Conservation (phyloP, 2,797 vertebrate genomes). For the Erpetoichthys calabaricus region DNA sequence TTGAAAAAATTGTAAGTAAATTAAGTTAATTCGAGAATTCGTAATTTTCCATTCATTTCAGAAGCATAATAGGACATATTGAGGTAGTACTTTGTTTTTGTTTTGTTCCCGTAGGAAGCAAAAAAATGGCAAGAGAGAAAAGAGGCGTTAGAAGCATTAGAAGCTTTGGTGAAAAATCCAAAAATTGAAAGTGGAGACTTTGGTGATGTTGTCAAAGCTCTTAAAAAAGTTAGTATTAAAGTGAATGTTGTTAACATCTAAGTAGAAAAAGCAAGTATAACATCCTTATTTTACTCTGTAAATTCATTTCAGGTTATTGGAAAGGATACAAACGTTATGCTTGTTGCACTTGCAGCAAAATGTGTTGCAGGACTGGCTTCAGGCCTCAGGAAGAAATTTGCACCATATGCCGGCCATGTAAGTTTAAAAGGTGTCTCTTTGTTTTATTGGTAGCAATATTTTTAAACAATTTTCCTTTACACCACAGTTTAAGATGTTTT, state of each 20-base stretch:
- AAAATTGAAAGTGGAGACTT: constrained; percentile 89
- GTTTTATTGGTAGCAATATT: no score
- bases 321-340: constrained; percentile 94
- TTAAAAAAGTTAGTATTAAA: constrained; percentile 72
- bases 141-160: constrained; percentile 82
- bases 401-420: constrained; percentile 84
- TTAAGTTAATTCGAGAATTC: constrained; percentile 4
- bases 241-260: not conserved
- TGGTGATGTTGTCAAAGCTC: constrained; percentile 78
- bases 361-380: constrained; percentile 75
- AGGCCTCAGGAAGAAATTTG: constrained; percentile 94
- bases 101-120: constrained; percentile 60
- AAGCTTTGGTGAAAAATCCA: constrained; percentile 75
- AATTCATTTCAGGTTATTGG: constrained; percentile 68
- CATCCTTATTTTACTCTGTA: constrained; percentile 9
- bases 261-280: not conserved
- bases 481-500: no score
- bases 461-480: constrained; percentile 13
- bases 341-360: constrained; percentile 88
- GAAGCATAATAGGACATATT: not conserved
- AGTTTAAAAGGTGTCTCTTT: no score
- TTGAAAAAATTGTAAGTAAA: constrained; percentile 85
- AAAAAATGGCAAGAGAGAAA: constrained; percentile 99
- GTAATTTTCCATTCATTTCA: not conserved
- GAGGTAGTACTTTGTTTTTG: not conserved